Base-by-base conservation (phyloP, 2,888 invertebrate species). In the Meganola albula region DNA sequence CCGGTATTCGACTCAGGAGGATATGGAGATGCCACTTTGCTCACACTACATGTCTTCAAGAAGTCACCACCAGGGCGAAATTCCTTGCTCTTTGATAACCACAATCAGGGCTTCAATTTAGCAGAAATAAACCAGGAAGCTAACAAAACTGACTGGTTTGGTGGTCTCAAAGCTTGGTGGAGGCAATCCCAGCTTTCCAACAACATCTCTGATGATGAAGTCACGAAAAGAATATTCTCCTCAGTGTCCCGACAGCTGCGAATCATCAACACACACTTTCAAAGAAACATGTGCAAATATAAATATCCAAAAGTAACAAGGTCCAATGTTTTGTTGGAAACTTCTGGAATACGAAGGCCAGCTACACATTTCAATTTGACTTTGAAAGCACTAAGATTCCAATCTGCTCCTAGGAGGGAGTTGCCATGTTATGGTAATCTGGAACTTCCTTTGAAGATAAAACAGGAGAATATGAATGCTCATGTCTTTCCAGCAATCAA, bases 1-100 rank as follows among this genome's bases (percentile, higher is more conserved):
- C 84, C 85, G 0, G 86, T 86, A 0, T 86, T 87, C 40, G 87
- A 87, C 39, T 86, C 87, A 0, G 87, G 87, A 70, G 86, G 87
- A 45, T 87, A 71, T 10, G 73, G 74, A 2, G 55, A 72, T 20
- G 53, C 72, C 0, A 37, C 71, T 7, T 46, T 75, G 21, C 43
- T 78, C 3, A 74, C 71, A 2, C 56, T 80, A 0, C 65, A 75
- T 10, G 42, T 74, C 1, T 26, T 63, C 12, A 71, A 72, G 24
- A 77, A 69, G 29, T 35, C 68, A 2, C 55, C 65, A 1, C 54
- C 66, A 12, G 40, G 56, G 1, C 59, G 49, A 12, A 84, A 85
- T 39, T 74, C 78, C 0, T 40, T 85, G 2, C 70, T 85, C 7
- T 78, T 62, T 47, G 43, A 58, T 12, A 37, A 38, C 10, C 32